These are phyloP conservation scores for Ganaspis sp. DNA, from an alignment of 1,140 invertebrate genomes.

Conservation along the genomic window DNA sequence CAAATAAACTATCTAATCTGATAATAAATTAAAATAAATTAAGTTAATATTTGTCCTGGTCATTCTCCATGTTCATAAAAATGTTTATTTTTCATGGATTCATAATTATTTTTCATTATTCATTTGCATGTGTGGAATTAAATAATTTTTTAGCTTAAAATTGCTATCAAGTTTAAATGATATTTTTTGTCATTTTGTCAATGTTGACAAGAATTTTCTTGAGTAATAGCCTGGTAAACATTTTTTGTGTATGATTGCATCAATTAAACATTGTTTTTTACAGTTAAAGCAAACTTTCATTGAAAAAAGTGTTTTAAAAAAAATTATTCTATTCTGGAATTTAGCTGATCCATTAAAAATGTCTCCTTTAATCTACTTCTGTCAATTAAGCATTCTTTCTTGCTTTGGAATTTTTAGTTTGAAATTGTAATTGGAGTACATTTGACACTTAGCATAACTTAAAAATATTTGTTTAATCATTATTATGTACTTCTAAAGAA, in stretches of 20 bases:
- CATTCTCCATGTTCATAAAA: too few species aligned
- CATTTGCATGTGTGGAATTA: too few species aligned
- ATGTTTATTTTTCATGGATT: too few species aligned
- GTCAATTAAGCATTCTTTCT: neutral
- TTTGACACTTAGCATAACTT: neutral
- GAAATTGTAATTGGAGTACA: neutral
- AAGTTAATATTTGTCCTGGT: too few species aligned
- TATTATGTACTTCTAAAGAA: too few species aligned
- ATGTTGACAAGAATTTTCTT: slow-evolving; percentile 1
- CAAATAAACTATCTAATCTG: too few species aligned
- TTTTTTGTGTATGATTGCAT: neutral
- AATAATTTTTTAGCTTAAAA: too few species aligned
- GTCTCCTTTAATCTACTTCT: neutral
- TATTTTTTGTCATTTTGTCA: neutral
- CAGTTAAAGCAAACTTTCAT: neutral
- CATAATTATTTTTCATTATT: too few species aligned
- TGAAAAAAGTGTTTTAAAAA: neutral
- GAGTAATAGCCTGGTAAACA: neutral
- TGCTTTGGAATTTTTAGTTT: neutral
- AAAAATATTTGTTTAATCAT: too few species aligned
- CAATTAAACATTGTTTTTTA: neutral
- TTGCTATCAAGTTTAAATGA: too few species aligned
- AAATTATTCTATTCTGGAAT: neutral
- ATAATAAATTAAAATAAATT: too few species aligned
- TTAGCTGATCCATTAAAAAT: neutral